Percentiles rank a stretch among this genome's conserved stretches.
Conservation (phyloP, 2,888 invertebrate species). For the Willowsia nigromaculata region DNA sequence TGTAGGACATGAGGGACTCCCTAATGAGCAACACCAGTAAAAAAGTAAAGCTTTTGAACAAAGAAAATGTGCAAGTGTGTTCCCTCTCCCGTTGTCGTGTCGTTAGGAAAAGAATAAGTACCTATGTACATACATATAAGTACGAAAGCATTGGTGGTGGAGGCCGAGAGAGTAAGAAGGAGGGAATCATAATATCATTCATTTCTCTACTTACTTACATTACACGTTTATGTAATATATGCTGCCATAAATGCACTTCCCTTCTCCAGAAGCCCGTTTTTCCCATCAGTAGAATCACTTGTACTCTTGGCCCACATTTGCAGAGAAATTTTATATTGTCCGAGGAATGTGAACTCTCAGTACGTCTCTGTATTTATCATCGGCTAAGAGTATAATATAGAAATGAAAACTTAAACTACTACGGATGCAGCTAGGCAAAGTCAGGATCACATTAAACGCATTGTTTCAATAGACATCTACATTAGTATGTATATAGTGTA, state of each 20-base stretch:
- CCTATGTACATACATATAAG: not conserved
- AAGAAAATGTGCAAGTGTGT: slow-evolving; percentile 29
- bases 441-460: not conserved
- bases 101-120: slow-evolving; percentile 17
- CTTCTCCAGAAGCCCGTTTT: slow-evolving; percentile 32
- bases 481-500: not conserved
- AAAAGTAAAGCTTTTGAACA: slow-evolving; percentile 24
- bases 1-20: slow-evolving; percentile 64
- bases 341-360: slow-evolving; percentile 42
- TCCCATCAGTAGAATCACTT: slow-evolving; percentile 49
- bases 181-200: slow-evolving; percentile 28
- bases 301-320: slow-evolving; percentile 63
- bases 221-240: not conserved
- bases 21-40: slow-evolving; percentile 62
- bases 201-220: slow-evolving; percentile 11
- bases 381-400: not conserved
- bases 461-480: not conserved
- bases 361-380: slow-evolving; percentile 38
- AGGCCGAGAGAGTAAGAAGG: slow-evolving; percentile 18
- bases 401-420: too few species aligned
- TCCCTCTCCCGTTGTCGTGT: slow-evolving; percentile 1
- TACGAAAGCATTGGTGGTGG: not conserved
- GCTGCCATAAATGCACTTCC: slow-evolving; percentile 39
- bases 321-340: slow-evolving; percentile 49
- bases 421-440: not conserved